phyloP scores from a whole-genome alignment of 2,797 vertebrate species.

The Sebastes trivittatus region DNA sequence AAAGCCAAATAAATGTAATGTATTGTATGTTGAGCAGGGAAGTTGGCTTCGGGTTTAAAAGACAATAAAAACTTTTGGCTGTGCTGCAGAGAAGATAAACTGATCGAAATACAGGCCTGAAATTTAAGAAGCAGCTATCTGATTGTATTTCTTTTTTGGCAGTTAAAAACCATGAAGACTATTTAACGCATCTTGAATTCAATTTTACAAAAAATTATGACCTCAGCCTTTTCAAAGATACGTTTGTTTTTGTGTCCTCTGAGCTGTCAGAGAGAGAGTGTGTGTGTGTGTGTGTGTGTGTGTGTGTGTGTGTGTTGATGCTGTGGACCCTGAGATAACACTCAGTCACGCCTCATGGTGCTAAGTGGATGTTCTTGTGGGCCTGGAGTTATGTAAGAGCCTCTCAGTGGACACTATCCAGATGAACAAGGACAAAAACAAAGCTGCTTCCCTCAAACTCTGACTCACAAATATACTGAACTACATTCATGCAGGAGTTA shows the following conservation, averaged over 20 bases:
- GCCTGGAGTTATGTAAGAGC: conserved; percentile 70
- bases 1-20: background rate
- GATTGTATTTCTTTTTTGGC: background rate
- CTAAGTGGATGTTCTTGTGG: conserved; percentile 68
- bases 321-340: conserved; percentile 48
- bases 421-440: conserved; percentile 76
- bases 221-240: background rate
- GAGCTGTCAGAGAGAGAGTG: conserved; percentile 28
- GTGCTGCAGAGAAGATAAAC: background rate
- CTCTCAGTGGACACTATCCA: conserved; percentile 70
- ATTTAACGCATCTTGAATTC: background rate
- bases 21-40: background rate
- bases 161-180: background rate
- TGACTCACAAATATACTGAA: conserved; percentile 58
- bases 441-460: conserved; percentile 50
- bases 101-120: background rate
- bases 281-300: background rate
- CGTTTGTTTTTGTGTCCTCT: background rate
- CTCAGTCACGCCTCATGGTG: conserved; percentile 65
- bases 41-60: background rate
- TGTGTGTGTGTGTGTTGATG: conserved; percentile 10
- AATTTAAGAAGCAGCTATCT: background rate
- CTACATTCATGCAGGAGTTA: conserved; percentile 1
- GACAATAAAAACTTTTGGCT: background rate
- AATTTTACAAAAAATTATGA: background rate